Conservation (phyloP, 2,113 vertebrate genomes). For the Sceloporus undulatus region DNA sequence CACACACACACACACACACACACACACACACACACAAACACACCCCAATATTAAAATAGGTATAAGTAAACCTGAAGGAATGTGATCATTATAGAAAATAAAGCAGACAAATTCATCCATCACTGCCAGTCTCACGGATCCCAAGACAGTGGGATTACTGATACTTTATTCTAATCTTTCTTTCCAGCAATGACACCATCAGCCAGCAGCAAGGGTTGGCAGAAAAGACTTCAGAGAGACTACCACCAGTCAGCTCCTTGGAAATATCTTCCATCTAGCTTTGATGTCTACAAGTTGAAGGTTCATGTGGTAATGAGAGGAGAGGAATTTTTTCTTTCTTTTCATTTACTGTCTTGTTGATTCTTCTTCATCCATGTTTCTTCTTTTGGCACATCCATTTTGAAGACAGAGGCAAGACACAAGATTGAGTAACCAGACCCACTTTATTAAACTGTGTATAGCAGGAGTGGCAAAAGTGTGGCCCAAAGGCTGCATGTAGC, state of each 20-base stretch:
- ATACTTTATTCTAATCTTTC: neutral
- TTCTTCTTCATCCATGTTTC: too few relatives aligned
- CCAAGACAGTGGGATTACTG: neutral
- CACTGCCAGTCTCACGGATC: neutral
- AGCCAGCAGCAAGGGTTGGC: neutral
- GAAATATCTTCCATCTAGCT: neutral
- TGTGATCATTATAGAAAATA: neutral
- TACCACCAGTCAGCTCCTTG: neutral
- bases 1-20: too few relatives aligned
- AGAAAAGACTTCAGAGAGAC: neutral
- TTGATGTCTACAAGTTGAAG: neutral
- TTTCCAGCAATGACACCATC: neutral
- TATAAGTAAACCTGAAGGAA: neutral
- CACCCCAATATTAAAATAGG: neutral
- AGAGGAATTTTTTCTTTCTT: neutral
- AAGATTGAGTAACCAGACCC: too few relatives aligned
- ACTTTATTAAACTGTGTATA: too few relatives aligned
- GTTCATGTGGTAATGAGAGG: neutral
- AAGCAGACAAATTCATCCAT: neutral
- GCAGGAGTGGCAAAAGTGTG: too few relatives aligned
- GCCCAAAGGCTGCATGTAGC: too few relatives aligned
- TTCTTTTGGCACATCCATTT: too few relatives aligned
- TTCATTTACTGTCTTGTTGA: neutral
- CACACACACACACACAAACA: too few relatives aligned
- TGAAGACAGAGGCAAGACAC: too few relatives aligned